Evolutionary conservation across 1,140 invertebrate species (phyloP).

Genomic region (Drosophila lacertosa): DNA sequence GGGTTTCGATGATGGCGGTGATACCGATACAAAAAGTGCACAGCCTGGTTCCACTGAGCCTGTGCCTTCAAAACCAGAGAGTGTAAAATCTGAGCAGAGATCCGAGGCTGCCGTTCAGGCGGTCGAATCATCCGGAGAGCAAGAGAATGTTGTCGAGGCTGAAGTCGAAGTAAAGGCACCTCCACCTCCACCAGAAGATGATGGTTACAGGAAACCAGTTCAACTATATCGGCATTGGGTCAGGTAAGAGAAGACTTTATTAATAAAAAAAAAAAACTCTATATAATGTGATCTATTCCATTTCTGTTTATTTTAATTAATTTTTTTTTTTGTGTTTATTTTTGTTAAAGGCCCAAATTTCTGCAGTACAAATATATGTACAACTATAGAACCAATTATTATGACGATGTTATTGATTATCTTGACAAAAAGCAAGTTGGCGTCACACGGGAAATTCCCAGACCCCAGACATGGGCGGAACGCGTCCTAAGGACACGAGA

Average conservation of each 20-base stretch:
- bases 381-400: slow-evolving; percentile 93
- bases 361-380: slow-evolving; percentile 92
- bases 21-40: slow-evolving; percentile 33
- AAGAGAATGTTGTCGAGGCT: slow-evolving; percentile 64
- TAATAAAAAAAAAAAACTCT: not conserved
- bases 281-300: no score
- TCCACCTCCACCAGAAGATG: slow-evolving; percentile 85
- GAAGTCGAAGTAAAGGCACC: slow-evolving; percentile 84
- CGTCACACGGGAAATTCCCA: slow-evolving; percentile 88
- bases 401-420: slow-evolving; percentile 92
- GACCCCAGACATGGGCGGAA: slow-evolving; percentile 92
- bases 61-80: slow-evolving; percentile 57
- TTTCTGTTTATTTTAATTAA: no score
- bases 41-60: slow-evolving; percentile 43
- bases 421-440: slow-evolving; percentile 90
- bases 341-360: slow-evolving; percentile 87
- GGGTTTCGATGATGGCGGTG: slow-evolving; percentile 72
- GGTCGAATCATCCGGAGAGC: slow-evolving; percentile 60
- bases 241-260: slow-evolving; percentile 84
- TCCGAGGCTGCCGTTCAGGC: slow-evolving; percentile 46
- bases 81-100: slow-evolving; percentile 73
- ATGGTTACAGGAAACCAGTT: slow-evolving; percentile 85
- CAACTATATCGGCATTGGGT: slow-evolving; percentile 90
- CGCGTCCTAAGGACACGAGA: slow-evolving; percentile 87
- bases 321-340: no score